Conservation (phyloP, 2,113 vertebrate species). For the Tichodroma muraria region DNA sequence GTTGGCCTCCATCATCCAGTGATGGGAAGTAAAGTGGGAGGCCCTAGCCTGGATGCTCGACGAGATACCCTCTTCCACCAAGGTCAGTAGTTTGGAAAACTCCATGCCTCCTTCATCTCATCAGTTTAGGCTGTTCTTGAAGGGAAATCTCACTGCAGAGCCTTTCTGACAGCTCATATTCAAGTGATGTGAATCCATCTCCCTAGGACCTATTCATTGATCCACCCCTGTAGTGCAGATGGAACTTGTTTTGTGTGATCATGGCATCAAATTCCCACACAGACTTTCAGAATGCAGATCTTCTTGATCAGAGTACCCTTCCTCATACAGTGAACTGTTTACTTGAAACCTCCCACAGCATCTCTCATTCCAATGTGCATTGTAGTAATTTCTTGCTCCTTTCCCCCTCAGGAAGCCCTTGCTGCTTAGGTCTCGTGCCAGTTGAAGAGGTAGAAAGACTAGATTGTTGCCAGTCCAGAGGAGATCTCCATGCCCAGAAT, state of each 20-base stretch:
- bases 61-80: slow-evolving; percentile 62
- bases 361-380: neutral
- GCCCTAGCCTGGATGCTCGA: slow-evolving; percentile 19
- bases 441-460: slow-evolving; percentile 73
- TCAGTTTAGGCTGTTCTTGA: neutral
- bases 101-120: neutral
- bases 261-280: neutral
- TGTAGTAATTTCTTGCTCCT: neutral
- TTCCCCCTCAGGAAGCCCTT: slow-evolving; percentile 61
- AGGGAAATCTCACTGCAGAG: neutral
- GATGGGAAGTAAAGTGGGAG: slow-evolving; percentile 12
- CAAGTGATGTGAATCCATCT: neutral
- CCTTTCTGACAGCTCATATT: neutral
- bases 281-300: neutral
- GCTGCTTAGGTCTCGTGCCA: slow-evolving; percentile 75
- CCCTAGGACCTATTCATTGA: neutral
- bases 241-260: neutral
- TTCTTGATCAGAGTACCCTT: neutral
- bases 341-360: neutral
- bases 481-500: slow-evolving; percentile 58
- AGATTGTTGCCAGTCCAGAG: slow-evolving; percentile 56
- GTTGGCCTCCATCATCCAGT: slow-evolving; percentile 36
- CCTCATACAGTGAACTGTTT: neutral
- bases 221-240: neutral
- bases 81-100: slow-evolving; percentile 53